Percentiles rank a stretch among this genome's conserved stretches.
Evolutionary conservation across 2,888 invertebrate genomes (phyloP).

Genomic region (Arrhopalites spinosus): DNA sequence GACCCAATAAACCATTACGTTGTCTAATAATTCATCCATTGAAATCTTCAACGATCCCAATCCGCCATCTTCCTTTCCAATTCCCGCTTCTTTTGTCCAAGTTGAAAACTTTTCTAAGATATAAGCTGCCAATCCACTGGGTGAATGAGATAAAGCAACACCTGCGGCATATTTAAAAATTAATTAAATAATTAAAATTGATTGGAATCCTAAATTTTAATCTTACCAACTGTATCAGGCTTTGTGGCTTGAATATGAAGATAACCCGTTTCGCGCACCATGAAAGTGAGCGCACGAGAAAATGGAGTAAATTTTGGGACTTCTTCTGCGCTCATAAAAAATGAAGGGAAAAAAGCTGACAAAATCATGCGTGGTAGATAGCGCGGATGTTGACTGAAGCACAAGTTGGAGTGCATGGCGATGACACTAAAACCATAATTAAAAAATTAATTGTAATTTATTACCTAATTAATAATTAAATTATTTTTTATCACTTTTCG

Average conservation of each 20-base stretch:
- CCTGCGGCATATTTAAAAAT: slow-evolving; percentile 56
- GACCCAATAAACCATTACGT: slow-evolving; percentile 65
- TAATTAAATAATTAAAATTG: background rate
- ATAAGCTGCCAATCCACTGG: slow-evolving; percentile 64
- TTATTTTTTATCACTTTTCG: slow-evolving; percentile 28
- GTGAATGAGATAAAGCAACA: slow-evolving; percentile 62
- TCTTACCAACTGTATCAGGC: slow-evolving; percentile 81
- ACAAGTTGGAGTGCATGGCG: slow-evolving; percentile 72
- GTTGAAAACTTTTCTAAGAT: slow-evolving; percentile 65
- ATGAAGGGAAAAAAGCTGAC: slow-evolving; percentile 56
- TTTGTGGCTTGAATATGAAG: slow-evolving; percentile 83
- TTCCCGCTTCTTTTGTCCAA: slow-evolving; percentile 63
- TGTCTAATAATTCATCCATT: slow-evolving; percentile 68
- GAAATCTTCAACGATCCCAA: slow-evolving; percentile 70
- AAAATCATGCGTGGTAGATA: slow-evolving; percentile 55
- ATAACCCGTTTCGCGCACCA: slow-evolving; percentile 62
- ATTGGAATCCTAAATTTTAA: background rate
- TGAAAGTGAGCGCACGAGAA: slow-evolving; percentile 45
- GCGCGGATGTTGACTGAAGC: slow-evolving; percentile 59
- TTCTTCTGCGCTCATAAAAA: slow-evolving; percentile 55
- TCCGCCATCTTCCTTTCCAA: slow-evolving; percentile 65
- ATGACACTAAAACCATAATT: slow-evolving; percentile 59
- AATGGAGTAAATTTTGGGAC: slow-evolving; percentile 57
- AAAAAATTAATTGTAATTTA: background rate
- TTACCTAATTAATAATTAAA: background rate